These are phyloP conservation scores for Tringa solitaria DNA, from an alignment of 2,113 vertebrate species.

Conservation along the genomic window DNA sequence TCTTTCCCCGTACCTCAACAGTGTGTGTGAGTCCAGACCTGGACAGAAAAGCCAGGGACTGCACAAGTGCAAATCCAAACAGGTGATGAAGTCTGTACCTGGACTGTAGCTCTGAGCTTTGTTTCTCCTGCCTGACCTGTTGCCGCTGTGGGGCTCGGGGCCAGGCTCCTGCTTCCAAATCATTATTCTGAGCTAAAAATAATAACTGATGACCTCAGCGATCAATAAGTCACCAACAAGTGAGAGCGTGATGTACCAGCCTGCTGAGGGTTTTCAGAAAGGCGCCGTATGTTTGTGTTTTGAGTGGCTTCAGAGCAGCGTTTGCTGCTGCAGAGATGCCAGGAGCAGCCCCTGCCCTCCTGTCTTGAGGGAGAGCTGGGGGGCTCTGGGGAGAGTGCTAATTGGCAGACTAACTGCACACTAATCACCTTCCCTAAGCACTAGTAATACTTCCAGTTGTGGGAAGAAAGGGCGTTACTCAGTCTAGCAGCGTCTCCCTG, in stretches of 20 bases:
- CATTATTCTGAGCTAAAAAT: neutral
- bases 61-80: rapidly evolving
- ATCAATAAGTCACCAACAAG: neutral
- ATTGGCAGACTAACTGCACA: neutral
- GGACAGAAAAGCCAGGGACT: neutral
- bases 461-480: neutral
- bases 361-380: neutral
- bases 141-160: neutral
- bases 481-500: neutral
- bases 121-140: neutral
- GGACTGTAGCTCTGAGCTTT: neutral
- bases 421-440: neutral
- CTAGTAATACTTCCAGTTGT: neutral
- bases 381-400: neutral
- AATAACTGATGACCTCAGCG: neutral
- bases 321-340: neutral
- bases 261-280: neutral
- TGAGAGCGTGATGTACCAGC: rapidly evolving
- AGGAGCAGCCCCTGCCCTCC: neutral
- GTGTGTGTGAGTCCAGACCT: neutral
- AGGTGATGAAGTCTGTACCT: neutral
- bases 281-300: neutral
- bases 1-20: neutral
- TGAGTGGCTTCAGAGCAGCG: neutral
- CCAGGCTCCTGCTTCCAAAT: neutral